Evolutionary conservation across 2,797 vertebrate species (phyloP).

Genomic region (Sylvia borin): DNA sequence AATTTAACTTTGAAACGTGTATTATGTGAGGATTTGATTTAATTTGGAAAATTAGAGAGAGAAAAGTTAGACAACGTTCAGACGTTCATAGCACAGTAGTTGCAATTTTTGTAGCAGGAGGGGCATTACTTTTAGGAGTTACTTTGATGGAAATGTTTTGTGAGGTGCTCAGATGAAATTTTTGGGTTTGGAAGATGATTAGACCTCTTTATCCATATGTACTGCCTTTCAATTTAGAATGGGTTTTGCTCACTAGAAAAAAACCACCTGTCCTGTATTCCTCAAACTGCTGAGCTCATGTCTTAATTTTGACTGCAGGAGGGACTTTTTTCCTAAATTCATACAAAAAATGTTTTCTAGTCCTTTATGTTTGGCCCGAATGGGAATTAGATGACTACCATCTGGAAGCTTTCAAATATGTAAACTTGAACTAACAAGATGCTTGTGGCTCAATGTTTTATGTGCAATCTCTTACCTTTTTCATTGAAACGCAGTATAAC

Average conservation of each 20-base stretch:
- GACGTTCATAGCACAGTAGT: background rate
- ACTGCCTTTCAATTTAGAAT: background rate
- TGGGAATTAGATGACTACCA: background rate
- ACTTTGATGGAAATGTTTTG: background rate
- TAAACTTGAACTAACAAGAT: background rate
- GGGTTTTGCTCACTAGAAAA: background rate
- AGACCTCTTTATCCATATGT: rapidly evolving
- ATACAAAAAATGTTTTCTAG: background rate
- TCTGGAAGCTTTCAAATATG: background rate
- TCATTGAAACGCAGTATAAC: background rate
- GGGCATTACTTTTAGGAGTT: background rate
- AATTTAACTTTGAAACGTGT: background rate
- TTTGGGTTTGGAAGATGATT: background rate
- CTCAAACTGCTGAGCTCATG: background rate
- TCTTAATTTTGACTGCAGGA: background rate
- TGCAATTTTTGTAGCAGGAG: background rate
- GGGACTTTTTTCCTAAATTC: background rate
- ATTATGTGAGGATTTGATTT: background rate
- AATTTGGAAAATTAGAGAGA: background rate
- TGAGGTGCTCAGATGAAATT: background rate
- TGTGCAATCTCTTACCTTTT: background rate
- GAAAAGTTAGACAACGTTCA: background rate
- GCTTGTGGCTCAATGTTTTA: background rate
- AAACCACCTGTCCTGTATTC: rapidly evolving
- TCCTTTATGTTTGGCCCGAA: rapidly evolving